A percentile compares a stretch with the other conserved stretches of the same genome.
Evolutionary conservation across 1,140 invertebrate species (phyloP).

Genomic region (Cherax destructor): DNA sequence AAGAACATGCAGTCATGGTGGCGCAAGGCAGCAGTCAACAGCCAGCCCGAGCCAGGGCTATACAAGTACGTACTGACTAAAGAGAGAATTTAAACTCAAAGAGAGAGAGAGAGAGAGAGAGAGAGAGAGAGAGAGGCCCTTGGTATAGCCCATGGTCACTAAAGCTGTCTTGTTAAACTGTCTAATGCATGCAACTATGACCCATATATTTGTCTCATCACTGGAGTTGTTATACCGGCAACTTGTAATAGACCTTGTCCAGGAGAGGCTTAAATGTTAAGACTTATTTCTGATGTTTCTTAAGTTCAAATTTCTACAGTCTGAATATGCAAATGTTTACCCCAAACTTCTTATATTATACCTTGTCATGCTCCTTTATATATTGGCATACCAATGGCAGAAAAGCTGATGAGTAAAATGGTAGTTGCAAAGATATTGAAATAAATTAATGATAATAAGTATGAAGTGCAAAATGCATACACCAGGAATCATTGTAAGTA

Average conservation of each 20-base stretch:
- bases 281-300: conserved; percentile 34
- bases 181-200: conserved; percentile 62
- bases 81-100: conserved; percentile 1
- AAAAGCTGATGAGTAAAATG: conserved; percentile 68
- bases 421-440: conserved; percentile 65
- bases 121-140: conserved; percentile 22
- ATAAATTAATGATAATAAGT: conserved; percentile 62
- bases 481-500: conserved; percentile 63
- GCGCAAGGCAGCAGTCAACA: conserved; percentile 54
- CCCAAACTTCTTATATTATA: conserved; percentile 66
- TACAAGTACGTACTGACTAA: conserved; percentile 38
- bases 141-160: conserved; percentile 20
- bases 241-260: conserved; percentile 55
- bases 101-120: too few relatives aligned
- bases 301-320: conserved; percentile 58
- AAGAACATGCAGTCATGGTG: conserved; percentile 54
- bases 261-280: conserved; percentile 59
- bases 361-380: conserved; percentile 70
- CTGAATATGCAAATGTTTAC: conserved; percentile 53
- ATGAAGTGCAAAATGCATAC: conserved; percentile 60
- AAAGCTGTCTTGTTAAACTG: conserved; percentile 9
- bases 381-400: conserved; percentile 66
- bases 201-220: conserved; percentile 52
- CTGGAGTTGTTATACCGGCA: conserved; percentile 44
- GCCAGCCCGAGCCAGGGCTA: conserved; percentile 16